Evolutionary conservation across 2,797 vertebrate genomes (phyloP).

Genomic region (Coregonus suidteri): DNA sequence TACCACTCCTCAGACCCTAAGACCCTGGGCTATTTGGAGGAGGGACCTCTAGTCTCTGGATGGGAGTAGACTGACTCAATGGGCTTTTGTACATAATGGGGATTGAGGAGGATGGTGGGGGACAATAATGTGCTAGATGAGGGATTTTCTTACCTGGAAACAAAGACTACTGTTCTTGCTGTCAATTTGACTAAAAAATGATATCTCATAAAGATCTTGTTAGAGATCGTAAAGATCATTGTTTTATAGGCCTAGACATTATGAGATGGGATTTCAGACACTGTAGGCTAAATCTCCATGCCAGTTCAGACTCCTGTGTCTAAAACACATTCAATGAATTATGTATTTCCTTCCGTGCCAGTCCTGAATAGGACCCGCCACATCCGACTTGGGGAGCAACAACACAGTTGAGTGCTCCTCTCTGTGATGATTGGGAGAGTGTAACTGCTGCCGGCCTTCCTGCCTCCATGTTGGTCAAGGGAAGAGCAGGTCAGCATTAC

Average conservation of each 20-base stretch:
- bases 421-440: conserved; percentile 71
- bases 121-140: conserved; percentile 24
- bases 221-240: conserved; percentile 19
- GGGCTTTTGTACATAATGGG: conserved; percentile 43
- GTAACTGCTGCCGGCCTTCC: conserved; percentile 71
- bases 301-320: background rate
- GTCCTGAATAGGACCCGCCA: conserved; percentile 16
- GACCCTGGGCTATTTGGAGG: conserved; percentile 42
- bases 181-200: conserved; percentile 3
- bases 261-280: background rate
- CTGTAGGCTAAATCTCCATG: background rate
- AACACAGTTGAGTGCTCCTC: conserved; percentile 64
- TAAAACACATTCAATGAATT: background rate
- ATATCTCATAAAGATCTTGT: conserved; percentile 37
- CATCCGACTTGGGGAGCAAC: conserved; percentile 47
- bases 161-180: conserved; percentile 42
- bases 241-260: background rate
- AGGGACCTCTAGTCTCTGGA: conserved; percentile 17
- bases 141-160: conserved; percentile 47
- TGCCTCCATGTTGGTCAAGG: conserved; percentile 57
- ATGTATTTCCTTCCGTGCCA: background rate
- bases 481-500: conserved; percentile 59
- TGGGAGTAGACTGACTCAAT: conserved; percentile 35
- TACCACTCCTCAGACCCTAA: conserved; percentile 8
- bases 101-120: conserved; percentile 24